Base-by-base conservation (phyloP, 2,113 vertebrate genomes). In the Taxidea taxus region DNA sequence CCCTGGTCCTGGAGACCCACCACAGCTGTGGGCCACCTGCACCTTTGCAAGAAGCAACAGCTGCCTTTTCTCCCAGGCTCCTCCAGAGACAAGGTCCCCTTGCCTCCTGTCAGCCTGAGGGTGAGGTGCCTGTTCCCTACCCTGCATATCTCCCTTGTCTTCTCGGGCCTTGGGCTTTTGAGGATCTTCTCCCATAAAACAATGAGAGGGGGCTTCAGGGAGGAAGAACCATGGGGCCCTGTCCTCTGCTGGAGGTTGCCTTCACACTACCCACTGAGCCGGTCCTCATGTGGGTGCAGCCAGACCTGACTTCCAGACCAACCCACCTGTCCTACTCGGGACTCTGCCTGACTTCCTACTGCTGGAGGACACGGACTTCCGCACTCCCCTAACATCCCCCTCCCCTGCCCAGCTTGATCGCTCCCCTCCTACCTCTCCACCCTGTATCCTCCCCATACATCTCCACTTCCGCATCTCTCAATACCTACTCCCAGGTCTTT, bases 31-130 rank as follows among this genome's bases (percentile, higher is more conserved):
- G 47, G 31, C 60, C 74, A 77, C 60, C 88, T 90, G 16, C 25
- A 18, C 13, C 60, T 42, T 75, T 39, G 6, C 62, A 31, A 94
- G 49, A 47, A 87, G 49, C 49, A 42, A 89, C 92, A 96, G 96
- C 94, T 97, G 95, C 80, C 11, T 11, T 34, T 6, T 70, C 31
- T 94, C 91, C 68, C 94, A 90, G 78, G 21, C 62, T 64, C 77
- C 34, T 54, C 62, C 13, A 91, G 34, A 15, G 64, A 62, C 70
- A 75, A 96, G 44, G 49, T 82, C 51, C 10, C 47, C 37, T 75
- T 10, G 77, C 42, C n/a, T 83, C 58, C 83, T 72, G 56, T 62
- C 62, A 58, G 21, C 42, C 6, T 0, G 1, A 75, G 20, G 34
- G 51, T 25, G 34, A 81, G 23, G 56, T 51, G 23, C 95, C 82